Percentiles rank a stretch among this genome's conserved stretches.
Evolutionary conservation across 2,888 invertebrate species (phyloP).

Genomic region (Pristionchus maxplancki): DNA sequence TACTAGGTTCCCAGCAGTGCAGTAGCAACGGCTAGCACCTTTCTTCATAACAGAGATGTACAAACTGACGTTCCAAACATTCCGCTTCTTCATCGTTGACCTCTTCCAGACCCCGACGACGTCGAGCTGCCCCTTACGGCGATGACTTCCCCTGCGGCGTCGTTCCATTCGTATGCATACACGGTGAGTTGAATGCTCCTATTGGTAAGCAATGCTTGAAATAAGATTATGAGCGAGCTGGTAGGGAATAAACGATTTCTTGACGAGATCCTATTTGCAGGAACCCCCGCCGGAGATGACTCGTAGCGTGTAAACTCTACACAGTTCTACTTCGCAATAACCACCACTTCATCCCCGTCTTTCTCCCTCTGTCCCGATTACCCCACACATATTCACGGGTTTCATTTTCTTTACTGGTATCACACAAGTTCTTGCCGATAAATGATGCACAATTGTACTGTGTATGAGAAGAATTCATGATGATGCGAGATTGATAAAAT

Average conservation of each 20-base stretch:
- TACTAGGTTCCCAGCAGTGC: too few species aligned
- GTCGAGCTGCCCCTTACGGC: slow-evolving; percentile 26
- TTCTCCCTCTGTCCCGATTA: not conserved
- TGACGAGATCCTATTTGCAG: not conserved
- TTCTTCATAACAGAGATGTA: too few species aligned
- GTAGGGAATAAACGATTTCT: too few species aligned
- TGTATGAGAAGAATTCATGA: too few species aligned
- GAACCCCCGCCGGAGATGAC: slow-evolving; percentile 45
- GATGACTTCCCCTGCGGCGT: slow-evolving; percentile 3
- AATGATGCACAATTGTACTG: not conserved
- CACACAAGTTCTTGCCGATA: not conserved
- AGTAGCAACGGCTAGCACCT: too few species aligned
- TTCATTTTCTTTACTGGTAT: not conserved
- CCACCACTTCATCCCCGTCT: not conserved
- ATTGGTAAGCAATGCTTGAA: too few species aligned
- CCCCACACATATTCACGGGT: not conserved
- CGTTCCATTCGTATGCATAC: slow-evolving; percentile 46
- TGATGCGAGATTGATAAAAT: too few species aligned
- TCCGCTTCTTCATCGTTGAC: not conserved
- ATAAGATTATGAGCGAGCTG: too few species aligned
- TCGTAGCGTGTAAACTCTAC: not conserved
- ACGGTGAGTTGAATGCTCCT: not conserved
- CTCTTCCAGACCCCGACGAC: not conserved
- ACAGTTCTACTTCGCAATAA: not conserved
- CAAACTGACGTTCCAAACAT: too few species aligned